These are phyloP conservation scores for Lycocorax pyrrhopterus DNA, from an alignment of 2,113 vertebrate species.

Conservation along the genomic window DNA sequence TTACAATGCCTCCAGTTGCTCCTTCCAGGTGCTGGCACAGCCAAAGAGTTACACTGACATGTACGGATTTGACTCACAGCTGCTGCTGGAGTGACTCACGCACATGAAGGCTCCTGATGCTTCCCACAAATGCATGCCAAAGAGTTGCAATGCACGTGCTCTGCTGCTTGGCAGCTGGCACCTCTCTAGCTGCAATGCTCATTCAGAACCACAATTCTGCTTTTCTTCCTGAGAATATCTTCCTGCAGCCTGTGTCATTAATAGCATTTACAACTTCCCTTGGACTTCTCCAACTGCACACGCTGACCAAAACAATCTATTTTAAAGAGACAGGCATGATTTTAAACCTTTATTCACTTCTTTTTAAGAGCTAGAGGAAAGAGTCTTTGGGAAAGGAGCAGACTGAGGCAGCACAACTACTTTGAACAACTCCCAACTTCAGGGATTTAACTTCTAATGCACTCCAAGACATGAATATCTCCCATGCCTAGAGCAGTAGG, in stretches of 20 bases:
- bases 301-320: neutral
- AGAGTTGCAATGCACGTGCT: neutral
- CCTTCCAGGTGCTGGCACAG: neutral
- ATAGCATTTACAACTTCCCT: neutral
- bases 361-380: neutral
- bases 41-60: neutral
- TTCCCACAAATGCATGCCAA: neutral
- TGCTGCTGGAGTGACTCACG: conserved; percentile 25
- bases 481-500: conserved; percentile 1
- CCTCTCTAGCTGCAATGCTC: neutral
- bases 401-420: neutral
- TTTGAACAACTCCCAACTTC: neutral
- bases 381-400: neutral
- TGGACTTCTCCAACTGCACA: neutral
- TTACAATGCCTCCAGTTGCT: neutral
- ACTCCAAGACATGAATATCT: neutral
- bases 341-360: neutral
- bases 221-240: neutral
- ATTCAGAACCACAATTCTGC: neutral
- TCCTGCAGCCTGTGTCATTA: neutral
- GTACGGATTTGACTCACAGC: conserved; percentile 13
- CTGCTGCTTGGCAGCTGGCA: neutral
- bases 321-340: neutral
- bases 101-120: neutral
- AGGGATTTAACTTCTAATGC: neutral